A percentile compares a stretch with the other conserved stretches of the same genome.
Conservation (phyloP, 2,888 invertebrate genomes). For the Ophioninae sp. region DNA sequence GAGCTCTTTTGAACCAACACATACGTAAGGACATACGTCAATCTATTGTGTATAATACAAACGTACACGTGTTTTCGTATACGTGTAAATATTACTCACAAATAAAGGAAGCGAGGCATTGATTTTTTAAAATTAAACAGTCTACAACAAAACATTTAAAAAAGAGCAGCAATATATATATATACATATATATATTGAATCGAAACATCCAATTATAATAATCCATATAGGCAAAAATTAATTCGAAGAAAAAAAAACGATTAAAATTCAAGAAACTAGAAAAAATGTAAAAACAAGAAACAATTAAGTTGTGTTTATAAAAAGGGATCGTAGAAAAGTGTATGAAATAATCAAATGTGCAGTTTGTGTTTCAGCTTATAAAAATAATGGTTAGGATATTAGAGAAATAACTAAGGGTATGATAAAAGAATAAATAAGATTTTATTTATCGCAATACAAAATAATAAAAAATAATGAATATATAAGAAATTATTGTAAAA, state of each 20-base stretch:
- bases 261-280: no score
- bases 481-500: no score
- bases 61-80: background rate
- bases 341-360: background rate
- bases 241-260: no score
- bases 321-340: background rate
- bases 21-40: background rate
- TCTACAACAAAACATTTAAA: background rate
- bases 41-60: slow-evolving; percentile 10
- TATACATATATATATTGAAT: no score
- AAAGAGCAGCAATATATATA: background rate
- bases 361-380: background rate
- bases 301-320: background rate
- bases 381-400: background rate
- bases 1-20: slow-evolving; percentile 45
- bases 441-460: no score
- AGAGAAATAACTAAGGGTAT: background rate
- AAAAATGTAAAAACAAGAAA: background rate
- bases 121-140: background rate
- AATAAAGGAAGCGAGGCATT: background rate
- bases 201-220: no score
- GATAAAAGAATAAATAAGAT: background rate
- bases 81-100: slow-evolving; percentile 12
- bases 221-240: no score
- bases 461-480: no score